These are phyloP conservation scores for Amphibalanus amphitrite DNA, from an alignment of 1,140 invertebrate species.

Conservation along the genomic window DNA sequence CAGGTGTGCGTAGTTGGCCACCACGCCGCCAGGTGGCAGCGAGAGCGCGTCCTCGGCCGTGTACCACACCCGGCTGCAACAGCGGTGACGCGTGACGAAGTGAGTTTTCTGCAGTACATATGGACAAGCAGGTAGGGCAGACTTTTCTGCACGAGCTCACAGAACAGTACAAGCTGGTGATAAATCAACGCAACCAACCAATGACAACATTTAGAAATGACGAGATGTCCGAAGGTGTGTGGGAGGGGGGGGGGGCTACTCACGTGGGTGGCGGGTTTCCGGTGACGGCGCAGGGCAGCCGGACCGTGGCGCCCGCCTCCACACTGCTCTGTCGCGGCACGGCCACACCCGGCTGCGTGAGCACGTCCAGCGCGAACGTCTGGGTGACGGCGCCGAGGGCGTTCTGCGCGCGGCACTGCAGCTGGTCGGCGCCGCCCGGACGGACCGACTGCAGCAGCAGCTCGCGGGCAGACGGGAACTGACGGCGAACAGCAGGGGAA, in stretches of 20 bases:
- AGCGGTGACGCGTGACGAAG: too few species aligned
- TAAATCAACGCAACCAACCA: too few species aligned
- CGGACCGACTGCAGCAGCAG: not conserved
- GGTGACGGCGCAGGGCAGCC: slow-evolving; percentile 7
- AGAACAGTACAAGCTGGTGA: too few species aligned
- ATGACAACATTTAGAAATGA: too few species aligned
- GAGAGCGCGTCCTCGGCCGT: not conserved
- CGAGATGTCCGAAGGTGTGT: too few species aligned
- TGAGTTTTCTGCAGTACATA: too few species aligned
- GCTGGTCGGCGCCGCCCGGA: slow-evolving; percentile 7
- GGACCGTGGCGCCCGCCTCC: slow-evolving; percentile 1
- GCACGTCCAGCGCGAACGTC: not conserved
- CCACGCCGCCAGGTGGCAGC: not conserved
- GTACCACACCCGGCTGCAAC: not conserved
- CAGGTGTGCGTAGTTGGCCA: not conserved
- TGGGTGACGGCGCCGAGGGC: not conserved
- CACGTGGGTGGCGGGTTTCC: not conserved
- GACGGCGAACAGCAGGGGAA: too few species aligned
- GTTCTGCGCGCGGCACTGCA: not conserved
- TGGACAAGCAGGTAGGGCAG: too few species aligned
- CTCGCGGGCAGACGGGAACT: not conserved
- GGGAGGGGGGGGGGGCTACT: not conserved
- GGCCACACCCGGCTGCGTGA: not conserved
- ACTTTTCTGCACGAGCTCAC: too few species aligned
- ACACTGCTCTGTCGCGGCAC: not conserved